Percentiles rank a stretch among this genome's conserved stretches.
These are phyloP conservation scores for Phengaris alcon DNA, from an alignment of 2,888 invertebrate species.

Conservation along the genomic window DNA sequence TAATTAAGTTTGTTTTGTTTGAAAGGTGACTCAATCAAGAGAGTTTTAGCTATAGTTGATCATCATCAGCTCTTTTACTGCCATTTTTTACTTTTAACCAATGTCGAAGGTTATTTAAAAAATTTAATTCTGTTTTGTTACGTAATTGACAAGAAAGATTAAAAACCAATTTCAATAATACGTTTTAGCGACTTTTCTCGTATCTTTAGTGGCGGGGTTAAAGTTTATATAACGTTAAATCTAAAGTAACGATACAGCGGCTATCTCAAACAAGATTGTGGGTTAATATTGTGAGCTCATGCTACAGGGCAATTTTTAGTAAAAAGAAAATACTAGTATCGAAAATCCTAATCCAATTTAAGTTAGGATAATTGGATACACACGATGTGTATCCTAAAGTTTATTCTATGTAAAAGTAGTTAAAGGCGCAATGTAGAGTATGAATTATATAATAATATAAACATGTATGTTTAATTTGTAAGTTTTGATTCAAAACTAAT, in stretches of 20 bases:
- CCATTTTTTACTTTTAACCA: too few species aligned
- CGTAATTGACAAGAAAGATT: neutral
- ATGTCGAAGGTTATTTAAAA: too few species aligned
- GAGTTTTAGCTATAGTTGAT: too few species aligned
- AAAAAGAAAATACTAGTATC: neutral
- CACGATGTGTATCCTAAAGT: neutral
- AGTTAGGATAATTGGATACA: neutral
- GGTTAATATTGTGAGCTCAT: constrained; percentile 16
- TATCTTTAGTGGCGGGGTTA: neutral
- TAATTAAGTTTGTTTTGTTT: too few species aligned
- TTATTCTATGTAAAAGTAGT: neutral
- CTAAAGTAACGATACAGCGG: constrained; percentile 10
- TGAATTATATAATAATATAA: too few species aligned
- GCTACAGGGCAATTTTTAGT: constrained; percentile 7
- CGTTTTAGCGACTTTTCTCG: neutral
- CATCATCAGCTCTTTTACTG: too few species aligned
- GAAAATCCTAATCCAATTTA: neutral
- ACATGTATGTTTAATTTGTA: too few species aligned
- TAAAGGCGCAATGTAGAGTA: neutral
- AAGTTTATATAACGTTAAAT: constrained; percentile 21
- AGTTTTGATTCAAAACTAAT: too few species aligned
- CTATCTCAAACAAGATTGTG: constrained; percentile 21
- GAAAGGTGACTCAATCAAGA: too few species aligned
- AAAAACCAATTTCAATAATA: neutral
- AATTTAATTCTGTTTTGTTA: too few species aligned